Base-by-base conservation (phyloP, 2,797 vertebrate species). In the Babyrousa celebensis region DNA sequence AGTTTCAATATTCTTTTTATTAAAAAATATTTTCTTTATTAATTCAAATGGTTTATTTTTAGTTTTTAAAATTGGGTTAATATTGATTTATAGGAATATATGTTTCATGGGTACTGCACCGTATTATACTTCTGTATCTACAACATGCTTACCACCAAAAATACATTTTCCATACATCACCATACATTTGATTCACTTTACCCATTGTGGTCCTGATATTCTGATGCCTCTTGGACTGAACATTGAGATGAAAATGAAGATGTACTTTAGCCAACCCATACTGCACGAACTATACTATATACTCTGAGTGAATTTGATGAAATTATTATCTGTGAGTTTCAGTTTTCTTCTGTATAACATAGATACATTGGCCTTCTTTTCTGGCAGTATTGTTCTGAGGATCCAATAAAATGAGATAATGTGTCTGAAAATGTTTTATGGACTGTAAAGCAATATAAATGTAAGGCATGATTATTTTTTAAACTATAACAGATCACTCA, bases 381-480 rank as follows among this genome's bases (percentile, higher is more conserved):
- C 62, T 89, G 48, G 36, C 27, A 83, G 20, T 43, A 43, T 77
- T 75, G n/a, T 85, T 71, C 80, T 77, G 32, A 89, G 21, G 6
- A 58, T 82, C 36, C 85, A 92, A 94, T 82, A 85, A 89, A 89
- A 52, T 60, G 25, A 87, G 32, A n/a, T 77, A 62, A 71, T 83
- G 23, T 82, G 68, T 79, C 48, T 86, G 40, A 78, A 95, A 90
- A 80, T 83, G 48, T 84, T 68, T 94, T 92, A 75, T 94, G 62
- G 15, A 67, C 12, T 27, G 36, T 71, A 82, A 67, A 92, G 12
- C 36, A 75, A 71, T 62, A 36, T 80, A 94, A 94, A 80, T 65
- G 15, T 40, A 92, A 63, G 27, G 5, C 65, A 63, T 29, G 12
- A 8, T 84, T 95, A 84, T 90, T 62, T 77, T 80, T 65, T 94